Percentiles rank a stretch among this genome's conserved stretches.
phyloP scores from a whole-genome alignment of 2,113 vertebrate species.

The Glaucomys volans region DNA sequence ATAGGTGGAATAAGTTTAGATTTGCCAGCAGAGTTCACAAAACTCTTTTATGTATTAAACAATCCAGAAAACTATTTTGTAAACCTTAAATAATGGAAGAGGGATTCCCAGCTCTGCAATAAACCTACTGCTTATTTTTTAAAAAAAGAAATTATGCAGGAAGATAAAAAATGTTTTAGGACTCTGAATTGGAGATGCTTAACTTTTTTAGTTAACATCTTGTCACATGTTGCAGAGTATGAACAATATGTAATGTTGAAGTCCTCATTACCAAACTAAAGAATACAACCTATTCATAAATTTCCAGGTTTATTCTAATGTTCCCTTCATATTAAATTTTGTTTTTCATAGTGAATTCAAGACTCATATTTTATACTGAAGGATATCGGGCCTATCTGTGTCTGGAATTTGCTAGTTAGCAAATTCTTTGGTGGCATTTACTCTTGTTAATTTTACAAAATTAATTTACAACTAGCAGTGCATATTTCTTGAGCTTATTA shows the following conservation, averaged over 20 bases:
- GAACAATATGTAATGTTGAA: not conserved
- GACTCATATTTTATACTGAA: conserved; percentile 11
- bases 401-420: conserved; percentile 16
- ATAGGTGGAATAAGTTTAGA: conserved; percentile 40
- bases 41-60: not conserved
- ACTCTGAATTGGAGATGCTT: not conserved
- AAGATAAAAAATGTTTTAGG: conserved; percentile 2
- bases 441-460: conserved; percentile 51
- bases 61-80: conserved; percentile 44
- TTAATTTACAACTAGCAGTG: not conserved
- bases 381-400: not conserved
- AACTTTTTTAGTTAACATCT: not conserved
- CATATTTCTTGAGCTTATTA: conserved; percentile 6
- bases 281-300: not conserved
- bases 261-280: conserved; percentile 15
- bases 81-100: not conserved
- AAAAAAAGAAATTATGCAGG: not conserved
- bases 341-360: conserved; percentile 42
- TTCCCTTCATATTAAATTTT: conserved; percentile 27
- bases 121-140: too few species aligned
- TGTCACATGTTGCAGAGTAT: not conserved
- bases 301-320: not conserved
- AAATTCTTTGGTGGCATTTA: conserved; percentile 22
- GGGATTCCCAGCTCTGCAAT: too few species aligned
- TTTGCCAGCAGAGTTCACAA: conserved; percentile 17